Evolutionary conservation across 1,140 invertebrate species (phyloP).

Genomic region (Eumeta japonica): DNA sequence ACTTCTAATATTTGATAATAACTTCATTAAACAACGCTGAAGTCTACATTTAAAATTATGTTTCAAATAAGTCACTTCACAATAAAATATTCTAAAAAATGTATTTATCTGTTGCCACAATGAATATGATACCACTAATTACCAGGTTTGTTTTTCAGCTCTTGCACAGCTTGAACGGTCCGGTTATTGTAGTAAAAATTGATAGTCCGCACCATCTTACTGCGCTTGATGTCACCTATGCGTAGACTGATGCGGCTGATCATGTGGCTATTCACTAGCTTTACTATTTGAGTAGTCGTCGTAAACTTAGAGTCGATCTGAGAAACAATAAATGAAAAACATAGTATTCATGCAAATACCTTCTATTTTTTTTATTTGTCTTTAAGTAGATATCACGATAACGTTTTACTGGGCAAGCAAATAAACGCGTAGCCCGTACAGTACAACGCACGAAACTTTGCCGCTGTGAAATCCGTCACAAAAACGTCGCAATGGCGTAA

Average conservation of each 20-base stretch:
- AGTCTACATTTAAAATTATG: too few relatives aligned
- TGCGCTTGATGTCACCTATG: conserved; percentile 92
- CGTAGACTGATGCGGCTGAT: conserved; percentile 92
- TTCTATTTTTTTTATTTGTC: too few relatives aligned
- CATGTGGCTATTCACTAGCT: conserved; percentile 90
- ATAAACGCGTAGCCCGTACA: too few relatives aligned
- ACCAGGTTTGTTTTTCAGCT: conserved; percentile 91
- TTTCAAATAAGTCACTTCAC: too few relatives aligned
- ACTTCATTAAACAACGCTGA: too few relatives aligned
- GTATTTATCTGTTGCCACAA: neutral
- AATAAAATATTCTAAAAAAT: neutral
- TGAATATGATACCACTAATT: conserved; percentile 6
- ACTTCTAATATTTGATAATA: too few relatives aligned
- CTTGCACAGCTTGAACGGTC: conserved; percentile 89
- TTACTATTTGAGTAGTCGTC: conserved; percentile 96
- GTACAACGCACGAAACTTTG: too few relatives aligned
- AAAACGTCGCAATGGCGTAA: too few relatives aligned
- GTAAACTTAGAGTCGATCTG: conserved; percentile 94
- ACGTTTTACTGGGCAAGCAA: too few relatives aligned
- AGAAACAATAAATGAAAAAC: conserved; percentile 11
- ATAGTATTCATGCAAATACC: neutral
- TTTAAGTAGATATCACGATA: too few relatives aligned
- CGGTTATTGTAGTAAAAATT: conserved; percentile 97
- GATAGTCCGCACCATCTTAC: conserved; percentile 95
- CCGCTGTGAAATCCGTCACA: too few relatives aligned